phyloP scores from a whole-genome alignment of 37 sponge, comb jelly and placozoan species.

The Geodia barretti region DNA sequence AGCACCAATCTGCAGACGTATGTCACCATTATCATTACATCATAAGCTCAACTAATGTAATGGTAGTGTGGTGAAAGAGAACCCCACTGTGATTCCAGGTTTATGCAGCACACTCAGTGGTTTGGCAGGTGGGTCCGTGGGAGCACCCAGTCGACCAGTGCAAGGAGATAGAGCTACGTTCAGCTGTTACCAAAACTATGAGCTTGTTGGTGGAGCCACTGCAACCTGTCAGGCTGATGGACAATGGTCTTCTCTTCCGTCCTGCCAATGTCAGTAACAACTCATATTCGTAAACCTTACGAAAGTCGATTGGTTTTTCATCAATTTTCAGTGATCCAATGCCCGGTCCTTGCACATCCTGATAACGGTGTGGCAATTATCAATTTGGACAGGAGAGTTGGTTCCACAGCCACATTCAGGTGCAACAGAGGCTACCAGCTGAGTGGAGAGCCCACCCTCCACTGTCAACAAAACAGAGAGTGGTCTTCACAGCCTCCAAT shows the following conservation, averaged over 20 bases:
- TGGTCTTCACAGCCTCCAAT: constrained; percentile 11
- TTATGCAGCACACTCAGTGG: neutral
- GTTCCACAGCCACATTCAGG: constrained; percentile 6
- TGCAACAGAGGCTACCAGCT: constrained; percentile 32
- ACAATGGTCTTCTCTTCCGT: neutral
- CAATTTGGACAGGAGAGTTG: constrained; percentile 3
- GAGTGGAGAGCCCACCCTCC: neutral
- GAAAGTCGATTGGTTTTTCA: no score
- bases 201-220: neutral
- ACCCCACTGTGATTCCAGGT: neutral
- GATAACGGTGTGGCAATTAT: neutral
- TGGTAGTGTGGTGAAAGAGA: neutral
- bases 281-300: no score
- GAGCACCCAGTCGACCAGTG: neutral
- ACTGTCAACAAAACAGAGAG: constrained; percentile 10
- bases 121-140: neutral
- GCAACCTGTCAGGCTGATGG: neutral
- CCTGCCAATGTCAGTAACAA: constrained; percentile 3
- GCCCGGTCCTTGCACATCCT: neutral
- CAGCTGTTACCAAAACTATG: constrained; percentile 6
- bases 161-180: neutral
- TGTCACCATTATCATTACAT: neutral
- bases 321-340: neutral
- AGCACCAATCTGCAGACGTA: constrained; percentile 6
- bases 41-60: neutral